phyloP scores from a whole-genome alignment of 2,113 vertebrate species.

The Mirounga angustirostris region DNA sequence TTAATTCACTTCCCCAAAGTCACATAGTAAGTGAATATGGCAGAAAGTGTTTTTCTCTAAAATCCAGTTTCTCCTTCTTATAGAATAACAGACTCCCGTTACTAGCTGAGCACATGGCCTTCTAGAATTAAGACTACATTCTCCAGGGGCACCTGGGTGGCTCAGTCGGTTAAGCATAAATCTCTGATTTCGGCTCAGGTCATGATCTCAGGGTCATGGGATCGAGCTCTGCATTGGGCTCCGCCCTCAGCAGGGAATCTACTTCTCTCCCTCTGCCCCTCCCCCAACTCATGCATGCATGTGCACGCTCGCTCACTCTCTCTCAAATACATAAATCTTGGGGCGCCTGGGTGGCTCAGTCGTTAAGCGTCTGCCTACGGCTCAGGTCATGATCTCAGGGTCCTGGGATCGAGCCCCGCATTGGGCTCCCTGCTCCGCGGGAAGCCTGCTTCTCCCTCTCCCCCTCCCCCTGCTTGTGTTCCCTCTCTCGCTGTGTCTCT shows the following conservation, averaged over 20 bases:
- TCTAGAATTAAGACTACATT: not conserved
- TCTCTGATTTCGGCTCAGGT: not conserved
- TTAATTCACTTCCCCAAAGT: slow-evolving; percentile 26
- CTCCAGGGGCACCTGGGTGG: not conserved
- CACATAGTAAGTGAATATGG: not conserved
- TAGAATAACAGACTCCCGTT: not conserved
- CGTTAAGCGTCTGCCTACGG: too few species aligned
- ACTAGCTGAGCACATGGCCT: not conserved
- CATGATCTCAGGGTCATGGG: not conserved
- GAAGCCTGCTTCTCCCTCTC: too few species aligned
- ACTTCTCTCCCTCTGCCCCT: not conserved
- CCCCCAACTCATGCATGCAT: not conserved
- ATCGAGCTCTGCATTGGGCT: not conserved
- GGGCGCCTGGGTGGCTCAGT: too few species aligned
- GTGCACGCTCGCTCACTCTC: not conserved
- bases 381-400: too few species aligned
- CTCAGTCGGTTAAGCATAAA: not conserved
- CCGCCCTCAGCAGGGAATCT: not conserved
- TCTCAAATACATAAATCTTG: not conserved
- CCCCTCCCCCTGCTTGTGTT: too few species aligned
- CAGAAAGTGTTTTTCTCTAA: not conserved
- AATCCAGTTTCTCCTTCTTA: not conserved
- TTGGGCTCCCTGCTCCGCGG: too few species aligned
- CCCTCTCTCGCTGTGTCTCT: too few species aligned
- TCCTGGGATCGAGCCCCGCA: too few species aligned